Evolutionary conservation across 2,888 invertebrate species (phyloP), one percentile per base, ranked within the genome.

Genomic region (Drosophila macrothrix): DNA sequence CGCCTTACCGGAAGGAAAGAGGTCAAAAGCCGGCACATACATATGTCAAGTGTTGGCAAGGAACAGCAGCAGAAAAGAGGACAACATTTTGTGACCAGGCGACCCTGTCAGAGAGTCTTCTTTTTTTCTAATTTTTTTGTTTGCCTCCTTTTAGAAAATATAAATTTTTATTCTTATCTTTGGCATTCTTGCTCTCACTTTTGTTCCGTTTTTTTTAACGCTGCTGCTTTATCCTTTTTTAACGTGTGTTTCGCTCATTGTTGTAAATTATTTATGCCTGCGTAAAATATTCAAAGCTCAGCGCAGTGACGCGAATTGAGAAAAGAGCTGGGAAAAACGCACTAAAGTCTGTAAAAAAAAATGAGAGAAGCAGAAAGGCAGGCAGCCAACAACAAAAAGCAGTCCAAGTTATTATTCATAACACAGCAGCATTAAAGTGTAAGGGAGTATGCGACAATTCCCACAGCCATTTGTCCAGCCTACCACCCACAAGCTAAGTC

Each of bases 361-460:
- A 22, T 55, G 41, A 37, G 39, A 43, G 63, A 41, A 56, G 60
- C 62, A 62, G 29, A 64, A 66, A 53, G 25, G 46, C 53, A 56
- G 53, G 76, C 53, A 67, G 70, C 56, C 56, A 58, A 67, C 65
- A 74, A 73, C 63, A 72, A 76, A 85, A 80, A 82, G 70, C 72
- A 82, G 85, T 84, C 82, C 82, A 83, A 89, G 92, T 92, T 92
- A 91, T 91, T 92, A 92, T 92, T 92, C 92, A 92, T 91, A 91
- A 91, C 91, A 84, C 90, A 90, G 84, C 83, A 88, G 90, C 88
- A 88, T 87, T 86, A 88, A 84, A 88, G 87, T 84, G 83, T 86
- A 82, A 79, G 80, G 89, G 84, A 85, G 90, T 81, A 78, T 90
- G 87, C 90, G 87, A 87, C 90, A 90, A 84, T 90, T 86, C 89